Evolutionary conservation across 2,797 vertebrate species (phyloP), one percentile per base, ranked within the genome.

Genomic region (Gambelia wislizenii): DNA sequence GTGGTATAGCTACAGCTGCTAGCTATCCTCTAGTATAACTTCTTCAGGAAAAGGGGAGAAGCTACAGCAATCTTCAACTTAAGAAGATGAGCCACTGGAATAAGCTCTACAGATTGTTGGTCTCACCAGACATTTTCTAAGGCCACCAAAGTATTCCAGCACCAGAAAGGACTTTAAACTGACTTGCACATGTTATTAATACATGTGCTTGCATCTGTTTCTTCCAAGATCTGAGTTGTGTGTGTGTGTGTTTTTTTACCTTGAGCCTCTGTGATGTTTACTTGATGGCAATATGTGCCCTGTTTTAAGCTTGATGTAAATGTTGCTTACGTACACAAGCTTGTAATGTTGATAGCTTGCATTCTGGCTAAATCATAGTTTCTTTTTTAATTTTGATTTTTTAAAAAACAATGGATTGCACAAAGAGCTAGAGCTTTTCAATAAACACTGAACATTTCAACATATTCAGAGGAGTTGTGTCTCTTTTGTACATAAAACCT

Each of bases 1-100:
- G 99, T 91, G 99, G 99, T 9, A 98, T 99, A 42, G 98, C 99
- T 3, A 98, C 98, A 20, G 97, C 98, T 10, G 98, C 99, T 94
- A 99, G 99, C 87, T 99, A 98, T 85, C 98, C 98, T 7, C 95
- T 97, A 0, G 98, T 99, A 76, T 99, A 96, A 95, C 1, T 1
- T 49, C 30, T 56, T 36, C 20, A 61, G 49, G 72, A 27, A 59
- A 86, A 72, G 42, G 44, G 42, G 78, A 42, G 76, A 8, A 74
- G 39, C 49, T 33, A 9, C n/a, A 44, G 20, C 70, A 25, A 16
- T 61, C 76, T 91, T 74, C 72, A 87, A 93, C 49, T 56, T 44
- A 56, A 80, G 12, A 14, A 86, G 52, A 70, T 49, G 47, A 86
- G 69, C 79, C 69, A 86, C 84, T 83, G 79, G 59, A 76, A 67